Base-by-base conservation (phyloP, 2,888 invertebrate genomes). In the Cryptocephalus moraei region DNA sequence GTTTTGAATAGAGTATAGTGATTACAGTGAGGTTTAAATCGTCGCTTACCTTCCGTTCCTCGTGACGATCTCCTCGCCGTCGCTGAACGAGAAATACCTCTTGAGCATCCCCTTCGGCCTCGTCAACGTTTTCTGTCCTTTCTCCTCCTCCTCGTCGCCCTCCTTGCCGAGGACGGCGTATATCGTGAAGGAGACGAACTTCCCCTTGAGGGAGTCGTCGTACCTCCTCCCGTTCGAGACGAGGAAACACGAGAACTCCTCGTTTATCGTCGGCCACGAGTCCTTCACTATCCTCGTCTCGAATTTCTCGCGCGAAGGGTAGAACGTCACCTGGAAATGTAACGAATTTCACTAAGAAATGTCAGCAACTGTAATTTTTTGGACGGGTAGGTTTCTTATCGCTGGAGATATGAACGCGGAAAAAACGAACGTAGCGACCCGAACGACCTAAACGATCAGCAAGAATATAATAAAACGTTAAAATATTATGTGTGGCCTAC, bases 231-330 rank as follows among this genome's bases (percentile, higher is more conserved):
- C 72, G 52, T 74, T 74, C 8, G 72, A 58, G 52, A 73, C 71
- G 50, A 86, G 60, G 40, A 77, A 77, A 65, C 87, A 87, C 57
- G 77, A 78, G 62, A 86, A 86, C 54, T 83, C 84, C 69, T 87
- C 84, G 64, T 88, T 86, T 76, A 84, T 86, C 46, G 81, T 80
- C 0, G 88, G 87, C 85, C 86, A 86, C 1, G 86, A 83, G 61
- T 82, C 84, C 56, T 82, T 83, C 63, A 81, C 82, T 56, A 82
- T 71, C 46, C 80, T 76, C 14, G 86, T 86, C 68, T 88, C 88
- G 63, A 76, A 82, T 67, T 86, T 85, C 54, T 80, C 81, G 58
- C 81, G 81, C 9, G 84, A 84, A 1, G 88, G 88, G 64, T 86
- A 84, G 39, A 87, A 68, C 71, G 86, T 86, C 4, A 86, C 81